Base-by-base conservation (phyloP, 2,888 invertebrate genomes). In the Schizaphis graminum region DNA sequence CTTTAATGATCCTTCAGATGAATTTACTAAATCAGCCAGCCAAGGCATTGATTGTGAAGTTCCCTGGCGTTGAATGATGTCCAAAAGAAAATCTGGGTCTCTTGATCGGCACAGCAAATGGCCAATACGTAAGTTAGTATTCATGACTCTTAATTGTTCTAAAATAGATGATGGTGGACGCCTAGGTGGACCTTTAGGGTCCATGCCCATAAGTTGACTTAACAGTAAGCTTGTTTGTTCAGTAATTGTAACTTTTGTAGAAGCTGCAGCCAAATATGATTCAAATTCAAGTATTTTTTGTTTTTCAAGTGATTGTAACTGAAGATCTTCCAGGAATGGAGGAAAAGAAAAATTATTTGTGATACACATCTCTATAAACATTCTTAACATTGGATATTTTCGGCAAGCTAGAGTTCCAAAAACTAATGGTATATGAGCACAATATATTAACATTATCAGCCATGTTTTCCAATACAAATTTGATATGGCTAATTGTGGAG, bases 1-100 rank as follows among this genome's bases (percentile, higher is more conserved):
- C 97, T 96, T 97, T 84, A 98, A 96, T 41, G 98, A 98, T 1
- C 98, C 98, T 95, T 99, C 99, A 95, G 98, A 98, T 95, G 98
- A 98, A 95, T 99, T 98, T 28, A 99, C 98, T 94, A 99, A 96
- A 96, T 99, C 98, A 21, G 99, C 98, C 95, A 99, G 96, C 99
- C 99, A 99, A 8, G 99, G 99, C 98, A 99, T 99, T 85, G 99
- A 98, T 95, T 98, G 98, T 0, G 98, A 97, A 21, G 98, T 97
- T 95, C 98, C 98, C 95, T 97, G 97, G 47, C 98, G 96, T 95
- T 99, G 98, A 96, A 99, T 99, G 94, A 99, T 98, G 95, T 99
- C 98, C 95, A 99, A 96, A 57, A 99, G 96, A 95, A 99, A 97
- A 96, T 99, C 99, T 0, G 99, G 99, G 96, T 98, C 97, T 24